phyloP scores from a whole-genome alignment of 2,113 vertebrate genomes.

The Pseudorhombus dupliciocellatus region DNA sequence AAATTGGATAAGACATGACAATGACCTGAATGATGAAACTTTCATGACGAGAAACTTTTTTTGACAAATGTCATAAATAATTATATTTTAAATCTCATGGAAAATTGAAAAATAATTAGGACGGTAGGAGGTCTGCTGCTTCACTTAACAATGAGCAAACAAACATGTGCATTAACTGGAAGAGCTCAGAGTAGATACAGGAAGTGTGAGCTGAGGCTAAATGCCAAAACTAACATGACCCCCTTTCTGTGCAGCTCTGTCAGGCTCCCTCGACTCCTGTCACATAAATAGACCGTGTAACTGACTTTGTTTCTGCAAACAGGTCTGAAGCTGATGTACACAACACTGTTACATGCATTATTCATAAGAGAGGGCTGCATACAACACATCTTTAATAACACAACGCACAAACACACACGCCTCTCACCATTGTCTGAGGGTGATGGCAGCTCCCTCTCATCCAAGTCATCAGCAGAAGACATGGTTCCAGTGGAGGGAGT shows the following conservation, averaged over 20 bases:
- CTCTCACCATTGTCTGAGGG: constrained; percentile 90
- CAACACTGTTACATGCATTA: neutral
- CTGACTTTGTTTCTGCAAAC: neutral
- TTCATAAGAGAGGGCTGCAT: constrained; percentile 1
- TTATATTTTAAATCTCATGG: too few species aligned
- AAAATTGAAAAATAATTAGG: neutral
- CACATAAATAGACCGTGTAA: neutral
- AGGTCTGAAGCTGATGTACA: neutral
- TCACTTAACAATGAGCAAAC: constrained; percentile 26
- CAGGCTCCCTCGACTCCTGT: neutral
- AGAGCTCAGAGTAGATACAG: constrained; percentile 42
- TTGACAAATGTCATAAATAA: too few species aligned
- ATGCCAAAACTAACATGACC: constrained; percentile 60
- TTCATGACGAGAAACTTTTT: too few species aligned
- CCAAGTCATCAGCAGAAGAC: constrained; percentile 98
- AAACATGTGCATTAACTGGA: constrained; percentile 26
- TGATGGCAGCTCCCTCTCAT: constrained; percentile 92
- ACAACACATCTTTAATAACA: neutral
- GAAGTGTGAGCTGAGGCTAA: constrained; percentile 47
- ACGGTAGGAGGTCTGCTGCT: constrained; percentile 1
- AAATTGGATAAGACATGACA: neutral
- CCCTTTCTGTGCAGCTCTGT: constrained; percentile 1
- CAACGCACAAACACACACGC: constrained; percentile 15
- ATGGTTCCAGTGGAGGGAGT: constrained; percentile 98
- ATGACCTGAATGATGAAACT: too few species aligned